Evolutionary conservation across 2,888 invertebrate genomes (phyloP).

Genomic region (Drosophila meridionalis): DNA sequence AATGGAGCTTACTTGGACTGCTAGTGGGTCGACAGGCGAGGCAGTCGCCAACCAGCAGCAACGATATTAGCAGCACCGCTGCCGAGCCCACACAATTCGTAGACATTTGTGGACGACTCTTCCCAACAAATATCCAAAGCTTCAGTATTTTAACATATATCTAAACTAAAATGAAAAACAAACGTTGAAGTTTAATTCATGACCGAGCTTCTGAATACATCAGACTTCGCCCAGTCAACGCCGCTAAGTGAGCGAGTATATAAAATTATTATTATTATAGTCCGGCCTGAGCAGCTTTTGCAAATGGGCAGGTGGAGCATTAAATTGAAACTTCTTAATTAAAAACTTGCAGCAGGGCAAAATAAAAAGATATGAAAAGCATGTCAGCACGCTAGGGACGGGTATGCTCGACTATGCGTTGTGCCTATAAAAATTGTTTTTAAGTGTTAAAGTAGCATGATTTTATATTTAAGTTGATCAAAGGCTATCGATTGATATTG

Average conservation of each 20-base stretch:
- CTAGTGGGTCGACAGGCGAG: slow-evolving; percentile 6
- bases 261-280: slow-evolving; percentile 66
- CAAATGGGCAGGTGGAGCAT: slow-evolving; percentile 12
- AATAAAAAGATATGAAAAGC: slow-evolving; percentile 16
- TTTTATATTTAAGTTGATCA: background rate
- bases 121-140: background rate
- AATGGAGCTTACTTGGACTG: slow-evolving; percentile 8
- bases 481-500: background rate
- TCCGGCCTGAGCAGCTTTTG: slow-evolving; percentile 42
- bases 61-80: slow-evolving; percentile 11
- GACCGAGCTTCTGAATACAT: slow-evolving; percentile 3
- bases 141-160: slow-evolving; percentile 1
- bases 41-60: slow-evolving; percentile 17
- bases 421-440: background rate
- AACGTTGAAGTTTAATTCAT: slow-evolving; percentile 32
- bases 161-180: background rate
- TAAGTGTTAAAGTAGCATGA: background rate
- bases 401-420: slow-evolving; percentile 12
- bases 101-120: background rate
- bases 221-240: slow-evolving; percentile 3
- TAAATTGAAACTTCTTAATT: slow-evolving; percentile 75
- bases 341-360: slow-evolving; percentile 62
- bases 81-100: background rate
- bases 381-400: background rate
- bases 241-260: slow-evolving; percentile 65